Evolutionary conservation across 2,797 vertebrate species (phyloP).

Genomic region (Enteromius viviparus): DNA sequence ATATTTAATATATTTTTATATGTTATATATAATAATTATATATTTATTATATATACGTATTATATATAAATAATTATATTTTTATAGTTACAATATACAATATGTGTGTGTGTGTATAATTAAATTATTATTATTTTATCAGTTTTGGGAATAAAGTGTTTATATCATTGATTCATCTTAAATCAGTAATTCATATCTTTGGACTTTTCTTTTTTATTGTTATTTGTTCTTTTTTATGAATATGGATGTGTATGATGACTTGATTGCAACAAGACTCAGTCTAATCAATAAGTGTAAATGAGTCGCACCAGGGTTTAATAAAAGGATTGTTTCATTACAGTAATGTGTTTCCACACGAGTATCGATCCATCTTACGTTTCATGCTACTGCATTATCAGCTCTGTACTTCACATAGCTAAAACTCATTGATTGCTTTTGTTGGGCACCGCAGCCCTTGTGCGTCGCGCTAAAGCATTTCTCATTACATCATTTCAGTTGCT

Average conservation of each 20-base stretch:
- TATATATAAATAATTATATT: no score
- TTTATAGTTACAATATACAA: no score
- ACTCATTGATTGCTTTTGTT: conserved; percentile 52
- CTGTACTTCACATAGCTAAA: conserved; percentile 50
- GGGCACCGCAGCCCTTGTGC: conserved; percentile 21
- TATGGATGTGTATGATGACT: conserved; percentile 17
- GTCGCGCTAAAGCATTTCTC: conserved; percentile 41
- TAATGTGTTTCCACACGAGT: conserved; percentile 54
- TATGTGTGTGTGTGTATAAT: no score
- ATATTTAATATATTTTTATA: no score
- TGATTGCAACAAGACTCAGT: conserved; percentile 22
- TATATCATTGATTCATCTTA: neutral
- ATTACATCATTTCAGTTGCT: conserved; percentile 53
- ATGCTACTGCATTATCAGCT: conserved; percentile 44
- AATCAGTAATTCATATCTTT: neutral
- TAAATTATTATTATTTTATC: neutral
- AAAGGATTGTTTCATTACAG: conserved; percentile 62
- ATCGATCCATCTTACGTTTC: conserved; percentile 50
- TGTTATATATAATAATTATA: no score
- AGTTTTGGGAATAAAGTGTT: neutral
- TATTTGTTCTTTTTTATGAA: neutral
- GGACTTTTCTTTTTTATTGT: neutral
- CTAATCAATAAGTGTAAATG: conserved; percentile 53
- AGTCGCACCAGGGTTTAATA: conserved; percentile 53
- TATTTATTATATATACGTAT: no score